Evolutionary conservation across 1,140 invertebrate species (phyloP), one percentile per base, ranked within the genome.

Genomic region (Trissolcus basalis): DNA sequence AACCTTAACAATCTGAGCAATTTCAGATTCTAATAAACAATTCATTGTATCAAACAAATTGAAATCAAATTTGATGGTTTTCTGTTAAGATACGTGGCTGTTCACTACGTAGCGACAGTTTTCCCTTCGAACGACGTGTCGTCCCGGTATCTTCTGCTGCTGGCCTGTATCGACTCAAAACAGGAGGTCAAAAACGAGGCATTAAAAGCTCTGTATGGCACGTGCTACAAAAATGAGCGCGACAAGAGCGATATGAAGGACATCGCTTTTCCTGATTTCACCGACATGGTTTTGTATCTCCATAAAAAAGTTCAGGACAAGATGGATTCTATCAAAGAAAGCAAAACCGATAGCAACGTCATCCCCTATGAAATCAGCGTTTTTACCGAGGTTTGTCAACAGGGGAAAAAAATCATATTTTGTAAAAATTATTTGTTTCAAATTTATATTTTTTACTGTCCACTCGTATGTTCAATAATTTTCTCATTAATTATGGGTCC

Each of bases 401-500:
- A 39, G 3, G 3, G n/a, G 36, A 39, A 39, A 8, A 9, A 1
- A n/a, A 35, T 35, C 5, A 6, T 35, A 35, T 5, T 35, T 6
- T 6, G 10, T 6, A 35, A 35, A 10, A 35, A 6, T 35, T 6
- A 35, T 6, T 35, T 35, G 33, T 35, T 35, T 6, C 10, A 35
- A 5, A 35, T 35, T 35, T n/a, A n/a, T n/a, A n/a, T n/a, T n/a
- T n/a, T n/a, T 89, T 94, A 67, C 90, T 97, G 14, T 84, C 95
- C 9, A 92, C 92, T 65, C 93, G 95, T 85, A 91, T 96, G 76
- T 91, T 96, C 60, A 95, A 97, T 88, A 89, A 97, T 19, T 83
- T 98, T 2, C 85, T 97, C 3, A 85, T 97, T 16, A 95, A 96
- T 39, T 98, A 97, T 86, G 93, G 94, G 94, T 96, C 89, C 87